A percentile compares a stretch with the other conserved stretches of the same genome.
phyloP scores from a whole-genome alignment of 2,888 invertebrate genomes.

The Macrosiphum euphorbiae region DNA sequence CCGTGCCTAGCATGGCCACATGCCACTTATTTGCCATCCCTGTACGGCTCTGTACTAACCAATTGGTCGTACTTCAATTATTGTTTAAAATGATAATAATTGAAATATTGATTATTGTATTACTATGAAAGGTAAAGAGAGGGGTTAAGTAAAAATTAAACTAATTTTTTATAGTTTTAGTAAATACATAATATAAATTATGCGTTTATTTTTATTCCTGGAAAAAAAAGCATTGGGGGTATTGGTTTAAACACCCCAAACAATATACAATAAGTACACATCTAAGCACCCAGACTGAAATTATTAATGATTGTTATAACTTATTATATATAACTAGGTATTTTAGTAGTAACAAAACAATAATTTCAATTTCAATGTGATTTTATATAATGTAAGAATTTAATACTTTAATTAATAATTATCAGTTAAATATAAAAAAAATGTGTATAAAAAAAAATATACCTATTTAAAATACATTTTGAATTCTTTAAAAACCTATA shows the following conservation, averaged over 20 bases:
- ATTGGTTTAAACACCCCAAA: too few relatives aligned
- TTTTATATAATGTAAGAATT: not conserved
- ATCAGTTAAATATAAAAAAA: not conserved
- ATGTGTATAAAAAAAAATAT: not conserved
- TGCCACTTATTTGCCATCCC: too few relatives aligned
- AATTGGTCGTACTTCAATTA: not conserved
- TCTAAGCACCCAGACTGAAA: not conserved
- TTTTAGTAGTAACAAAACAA: not conserved
- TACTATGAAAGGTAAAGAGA: too few relatives aligned
- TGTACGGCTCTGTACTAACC: not conserved
- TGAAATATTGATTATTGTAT: too few relatives aligned
- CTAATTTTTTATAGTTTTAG: too few relatives aligned
- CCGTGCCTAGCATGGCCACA: too few relatives aligned
- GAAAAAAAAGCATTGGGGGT: too few relatives aligned
- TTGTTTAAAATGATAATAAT: too few relatives aligned
- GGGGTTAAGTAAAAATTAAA: too few relatives aligned
- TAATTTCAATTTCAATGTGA: not conserved
- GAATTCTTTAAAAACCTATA: not conserved
- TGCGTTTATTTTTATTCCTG: too few relatives aligned
- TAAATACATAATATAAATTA: too few relatives aligned
- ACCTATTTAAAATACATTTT: not conserved
- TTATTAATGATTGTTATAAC: not conserved
- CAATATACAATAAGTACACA: too few relatives aligned
- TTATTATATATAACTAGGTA: not conserved
- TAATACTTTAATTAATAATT: not conserved